Evolutionary conservation across 2,888 invertebrate genomes (phyloP).

Genomic region (Leucoptera coffeella): DNA sequence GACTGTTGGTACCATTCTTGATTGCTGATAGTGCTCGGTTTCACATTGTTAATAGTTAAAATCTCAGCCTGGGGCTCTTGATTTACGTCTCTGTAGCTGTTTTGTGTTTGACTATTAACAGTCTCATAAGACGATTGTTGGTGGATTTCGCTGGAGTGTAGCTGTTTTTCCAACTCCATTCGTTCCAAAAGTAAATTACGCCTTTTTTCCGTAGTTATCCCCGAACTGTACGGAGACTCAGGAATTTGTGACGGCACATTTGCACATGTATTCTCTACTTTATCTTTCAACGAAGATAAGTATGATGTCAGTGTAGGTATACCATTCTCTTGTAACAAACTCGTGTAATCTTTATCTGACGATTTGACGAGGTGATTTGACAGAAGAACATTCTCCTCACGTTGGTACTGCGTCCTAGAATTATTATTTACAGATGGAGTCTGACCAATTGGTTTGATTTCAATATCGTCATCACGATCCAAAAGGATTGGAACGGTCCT

Average conservation of each 20-base stretch:
- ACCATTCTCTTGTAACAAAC: constrained; percentile 21
- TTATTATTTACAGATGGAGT: constrained; percentile 36
- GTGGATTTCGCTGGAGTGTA: no score
- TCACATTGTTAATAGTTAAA: constrained; percentile 33
- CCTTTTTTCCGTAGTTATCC: constrained; percentile 24
- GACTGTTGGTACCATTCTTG: constrained; percentile 38
- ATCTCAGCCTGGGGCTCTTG: constrained; percentile 40
- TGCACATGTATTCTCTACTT: no score
- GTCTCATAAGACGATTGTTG: constrained; percentile 15
- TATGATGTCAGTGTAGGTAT: constrained; percentile 31
- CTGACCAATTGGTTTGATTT: constrained; percentile 39
- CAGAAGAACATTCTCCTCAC: constrained; percentile 37
- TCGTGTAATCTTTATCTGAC: constrained; percentile 30
- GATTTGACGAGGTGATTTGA: constrained; percentile 39
- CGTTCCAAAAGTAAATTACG: constrained; percentile 37
- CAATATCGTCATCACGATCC: constrained; percentile 39
- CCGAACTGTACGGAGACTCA: constrained; percentile 21
- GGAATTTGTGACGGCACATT: constrained; percentile 25
- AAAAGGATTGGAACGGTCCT: constrained; percentile 38
- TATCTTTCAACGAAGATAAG: constrained; percentile 27
- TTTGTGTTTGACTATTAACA: constrained; percentile 11
- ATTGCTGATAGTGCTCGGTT: constrained; percentile 36
- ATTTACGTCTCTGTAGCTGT: constrained; percentile 23
- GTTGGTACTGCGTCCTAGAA: constrained; percentile 35
- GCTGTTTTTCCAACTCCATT: constrained; percentile 35